phyloP scores from a whole-genome alignment of 2,888 invertebrate genomes.

The Dorcus hopei region DNA sequence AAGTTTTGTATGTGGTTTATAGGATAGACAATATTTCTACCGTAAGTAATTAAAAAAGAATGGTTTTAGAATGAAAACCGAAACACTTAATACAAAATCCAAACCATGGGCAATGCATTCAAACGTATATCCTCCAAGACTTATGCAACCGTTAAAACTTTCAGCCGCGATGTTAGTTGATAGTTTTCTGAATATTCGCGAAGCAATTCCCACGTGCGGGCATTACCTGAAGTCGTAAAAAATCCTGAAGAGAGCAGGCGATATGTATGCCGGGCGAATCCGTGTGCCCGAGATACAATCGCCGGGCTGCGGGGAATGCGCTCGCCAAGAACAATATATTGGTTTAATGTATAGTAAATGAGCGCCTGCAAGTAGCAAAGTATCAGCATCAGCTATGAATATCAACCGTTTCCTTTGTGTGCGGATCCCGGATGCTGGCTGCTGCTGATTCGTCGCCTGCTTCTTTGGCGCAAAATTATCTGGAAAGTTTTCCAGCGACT shows the following conservation, averaged over 20 bases:
- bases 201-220: slow-evolving; percentile 45
- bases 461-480: background rate
- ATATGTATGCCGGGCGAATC: slow-evolving; percentile 43
- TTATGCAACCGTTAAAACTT: too few species aligned
- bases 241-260: slow-evolving; percentile 42
- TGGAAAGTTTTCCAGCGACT: background rate
- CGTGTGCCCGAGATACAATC: slow-evolving; percentile 44
- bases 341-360: slow-evolving; percentile 33
- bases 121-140: too few species aligned
- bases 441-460: background rate
- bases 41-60: too few species aligned
- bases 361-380: slow-evolving; percentile 25
- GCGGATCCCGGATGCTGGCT: background rate
- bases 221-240: slow-evolving; percentile 47
- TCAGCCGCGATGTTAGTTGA: slow-evolving; percentile 17
- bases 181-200: slow-evolving; percentile 32
- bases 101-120: too few species aligned
- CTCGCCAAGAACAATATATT: slow-evolving; percentile 22
- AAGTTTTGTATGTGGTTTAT: too few species aligned
- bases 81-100: too few species aligned
- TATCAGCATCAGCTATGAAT: slow-evolving; percentile 28
- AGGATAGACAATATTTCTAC: too few species aligned
- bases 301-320: slow-evolving; percentile 33
- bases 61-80: too few species aligned
- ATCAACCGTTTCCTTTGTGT: slow-evolving; percentile 25